Evolutionary conservation across 2,888 invertebrate genomes (phyloP).

Genomic region (Teleiodes luculella): DNA sequence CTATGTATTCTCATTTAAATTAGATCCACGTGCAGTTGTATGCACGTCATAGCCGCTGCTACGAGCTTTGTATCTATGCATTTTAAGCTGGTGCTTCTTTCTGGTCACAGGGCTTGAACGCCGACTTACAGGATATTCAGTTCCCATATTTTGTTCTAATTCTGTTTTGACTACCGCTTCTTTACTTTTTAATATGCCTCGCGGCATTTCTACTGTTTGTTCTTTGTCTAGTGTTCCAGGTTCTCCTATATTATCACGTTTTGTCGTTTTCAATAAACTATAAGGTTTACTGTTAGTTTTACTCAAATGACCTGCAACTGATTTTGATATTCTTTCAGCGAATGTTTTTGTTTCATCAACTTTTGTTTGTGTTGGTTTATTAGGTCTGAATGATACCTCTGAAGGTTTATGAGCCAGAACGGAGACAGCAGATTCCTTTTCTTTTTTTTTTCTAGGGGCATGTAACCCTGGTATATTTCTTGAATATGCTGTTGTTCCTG

Average conservation of each 20-base stretch:
- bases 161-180: background rate
- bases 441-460: background rate
- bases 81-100: background rate
- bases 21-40: too few relatives aligned
- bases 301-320: background rate
- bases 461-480: too few relatives aligned
- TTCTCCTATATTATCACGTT: constrained; percentile 10
- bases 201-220: background rate
- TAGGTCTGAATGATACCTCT: background rate
- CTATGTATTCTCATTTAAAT: constrained; percentile 20
- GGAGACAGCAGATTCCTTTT: background rate
- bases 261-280: constrained; percentile 14
- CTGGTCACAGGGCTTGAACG: too few relatives aligned
- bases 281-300: background rate
- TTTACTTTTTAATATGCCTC: background rate
- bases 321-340: background rate
- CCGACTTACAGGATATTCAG: too few relatives aligned
- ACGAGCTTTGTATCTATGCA: background rate
- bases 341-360: background rate
- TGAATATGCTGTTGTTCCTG: too few relatives aligned
- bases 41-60: background rate
- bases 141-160: too few relatives aligned
- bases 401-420: background rate
- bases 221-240: background rate
- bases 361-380: background rate